These are phyloP conservation scores for Urocitellus parryii DNA, from an alignment of 2,113 vertebrate species.

Conservation along the genomic window DNA sequence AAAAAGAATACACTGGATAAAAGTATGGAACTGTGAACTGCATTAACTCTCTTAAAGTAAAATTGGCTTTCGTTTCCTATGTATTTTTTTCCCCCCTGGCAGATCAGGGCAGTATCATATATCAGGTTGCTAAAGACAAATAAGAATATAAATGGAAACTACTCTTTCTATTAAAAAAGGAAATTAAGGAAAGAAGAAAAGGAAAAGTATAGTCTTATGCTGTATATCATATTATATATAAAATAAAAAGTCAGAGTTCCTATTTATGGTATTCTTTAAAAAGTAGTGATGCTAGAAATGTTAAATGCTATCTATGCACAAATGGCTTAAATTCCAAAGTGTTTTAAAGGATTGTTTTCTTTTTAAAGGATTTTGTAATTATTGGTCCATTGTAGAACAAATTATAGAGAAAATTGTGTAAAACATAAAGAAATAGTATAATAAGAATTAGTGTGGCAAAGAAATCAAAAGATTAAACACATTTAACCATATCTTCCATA, in stretches of 20 bases:
- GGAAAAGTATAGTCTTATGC: conserved; percentile 31
- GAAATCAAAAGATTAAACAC: conserved; percentile 84
- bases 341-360: conserved; percentile 80
- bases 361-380: conserved; percentile 80
- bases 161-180: conserved; percentile 63
- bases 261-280: conserved; percentile 64
- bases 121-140: conserved; percentile 74
- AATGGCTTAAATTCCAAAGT: conserved; percentile 61
- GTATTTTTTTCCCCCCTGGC: conserved; percentile 64
- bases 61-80: conserved; percentile 67
- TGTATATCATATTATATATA: conserved; percentile 74
- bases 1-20: conserved; percentile 72
- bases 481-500: conserved; percentile 86
- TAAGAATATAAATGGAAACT: conserved; percentile 75
- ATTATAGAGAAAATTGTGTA: conserved; percentile 75
- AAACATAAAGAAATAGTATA: conserved; percentile 83
- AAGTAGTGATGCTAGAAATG: conserved; percentile 62
- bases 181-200: not conserved
- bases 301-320: conserved; percentile 63
- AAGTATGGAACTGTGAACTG: conserved; percentile 77
- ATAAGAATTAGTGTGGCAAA: conserved; percentile 82
- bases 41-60: conserved; percentile 77
- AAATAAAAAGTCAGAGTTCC: conserved; percentile 73
- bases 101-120: conserved; percentile 67
- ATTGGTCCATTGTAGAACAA: conserved; percentile 72